Base-by-base conservation (phyloP, 2,797 vertebrate genomes). In the Nyctalus aviator region DNA sequence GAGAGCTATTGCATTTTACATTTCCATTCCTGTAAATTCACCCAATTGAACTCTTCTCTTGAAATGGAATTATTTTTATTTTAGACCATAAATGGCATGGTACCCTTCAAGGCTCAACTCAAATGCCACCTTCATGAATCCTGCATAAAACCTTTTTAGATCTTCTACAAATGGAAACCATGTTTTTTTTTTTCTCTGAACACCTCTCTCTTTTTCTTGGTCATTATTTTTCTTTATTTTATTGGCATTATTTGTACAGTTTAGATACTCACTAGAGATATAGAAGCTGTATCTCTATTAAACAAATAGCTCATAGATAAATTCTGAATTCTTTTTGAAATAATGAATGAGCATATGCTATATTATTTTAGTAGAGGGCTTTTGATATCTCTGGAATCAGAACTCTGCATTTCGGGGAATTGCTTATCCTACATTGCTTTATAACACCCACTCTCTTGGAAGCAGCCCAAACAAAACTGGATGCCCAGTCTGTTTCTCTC, bases 21-120 rank as follows among this genome's bases (percentile, higher is more conserved):
- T 88, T 88, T 93, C 48, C 72, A 91, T 96, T 94, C 57, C 90
- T 91, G 55, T 84, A 90, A 94, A 91, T 89, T 53, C 84, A 92
- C 59, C 72, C 72, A 88, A 57, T 12, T 44, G 84, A 41, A 37
- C 44, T 64, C 6, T 84, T 81, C 53, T 90, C 79, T 37, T 84
- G 55, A 94, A 92, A 66, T 81, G 15, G 14, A 73, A 66, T 48
- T 82, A 83, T 88, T 92, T 95, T 72, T 92, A 89, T 72, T 72
- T 82, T 82, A 96, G 50, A 88, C 20, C 1, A 25, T 83, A 90
- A 93, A 68, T 93, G 95, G 50, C n/a, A 79, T 81, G 84, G 59
- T 23, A 69, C 50, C 18, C 25, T 81, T 94, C 78, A 84, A 91
- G 73, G 14, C 27, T 41, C 76, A 83, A 75, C 18, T 93, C 50